A percentile compares a stretch with the other conserved stretches of the same genome.
These are phyloP conservation scores for Ligdia adustata DNA, from an alignment of 2,888 invertebrate genomes.

Conservation along the genomic window DNA sequence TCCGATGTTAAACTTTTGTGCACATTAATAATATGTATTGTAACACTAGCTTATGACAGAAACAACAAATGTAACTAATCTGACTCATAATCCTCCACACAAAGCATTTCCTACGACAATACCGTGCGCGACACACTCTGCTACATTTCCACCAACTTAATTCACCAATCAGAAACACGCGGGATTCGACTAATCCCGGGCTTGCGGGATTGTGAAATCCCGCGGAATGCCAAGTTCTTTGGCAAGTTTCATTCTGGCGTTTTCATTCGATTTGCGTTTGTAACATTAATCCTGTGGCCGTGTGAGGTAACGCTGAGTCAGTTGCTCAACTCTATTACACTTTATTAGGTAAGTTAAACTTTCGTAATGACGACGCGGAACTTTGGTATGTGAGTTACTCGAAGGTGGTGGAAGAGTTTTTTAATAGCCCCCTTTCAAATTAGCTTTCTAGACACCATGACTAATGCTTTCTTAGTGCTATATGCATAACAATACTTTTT, in stretches of 20 bases:
- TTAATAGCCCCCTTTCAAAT: too few species aligned
- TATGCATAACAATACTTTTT: too few species aligned
- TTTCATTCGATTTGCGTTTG: slow-evolving; percentile 71
- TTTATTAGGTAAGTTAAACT: not conserved
- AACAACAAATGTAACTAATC: too few species aligned
- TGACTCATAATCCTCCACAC: not conserved
- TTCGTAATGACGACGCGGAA: too few species aligned
- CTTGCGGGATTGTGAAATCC: slow-evolving; percentile 35
- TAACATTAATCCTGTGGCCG: slow-evolving; percentile 55
- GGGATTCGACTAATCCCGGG: slow-evolving; percentile 44
- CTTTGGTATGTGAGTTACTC: too few species aligned
- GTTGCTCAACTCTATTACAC: not conserved
- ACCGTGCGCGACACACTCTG: slow-evolving; percentile 31
- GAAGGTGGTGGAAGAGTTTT: too few species aligned
- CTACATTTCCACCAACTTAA: slow-evolving; percentile 27
- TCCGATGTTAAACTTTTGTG: too few species aligned
- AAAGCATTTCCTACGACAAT: slow-evolving; percentile 12
- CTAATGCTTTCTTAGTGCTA: too few species aligned
- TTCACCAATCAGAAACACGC: slow-evolving; percentile 18
- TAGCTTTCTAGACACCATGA: too few species aligned
- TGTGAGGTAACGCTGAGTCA: slow-evolving; percentile 1
- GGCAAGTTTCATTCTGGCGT: slow-evolving; percentile 59
- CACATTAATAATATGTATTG: too few species aligned
- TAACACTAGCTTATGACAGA: too few species aligned
- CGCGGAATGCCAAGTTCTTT: slow-evolving; percentile 14